Percentiles rank a stretch among this genome's conserved stretches.
These are phyloP conservation scores for Eptatretus atami DNA, from an alignment of 2,797 vertebrate species.

Conservation along the genomic window DNA sequence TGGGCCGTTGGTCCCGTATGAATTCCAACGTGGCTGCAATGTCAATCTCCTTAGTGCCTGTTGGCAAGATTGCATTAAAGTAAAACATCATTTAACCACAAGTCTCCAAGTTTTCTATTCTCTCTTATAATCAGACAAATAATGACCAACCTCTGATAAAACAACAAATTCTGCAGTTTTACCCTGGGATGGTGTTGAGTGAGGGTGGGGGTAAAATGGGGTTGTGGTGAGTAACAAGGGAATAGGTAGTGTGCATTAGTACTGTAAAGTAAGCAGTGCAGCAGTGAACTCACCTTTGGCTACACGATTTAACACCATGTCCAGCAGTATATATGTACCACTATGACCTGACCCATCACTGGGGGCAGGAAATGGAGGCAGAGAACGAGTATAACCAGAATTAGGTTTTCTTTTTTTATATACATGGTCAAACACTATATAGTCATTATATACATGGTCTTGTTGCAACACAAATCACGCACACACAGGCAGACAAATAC, in stretches of 20 bases:
- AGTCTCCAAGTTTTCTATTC: not conserved
- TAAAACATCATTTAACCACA: not conserved
- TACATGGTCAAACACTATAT: too few relatives aligned
- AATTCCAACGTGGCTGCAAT: constrained; percentile 81
- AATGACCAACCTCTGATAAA: too few relatives aligned
- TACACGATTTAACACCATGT: constrained; percentile 57
- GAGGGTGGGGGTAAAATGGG: not conserved
- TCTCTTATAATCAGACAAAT: too few relatives aligned
- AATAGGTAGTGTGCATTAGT: not conserved
- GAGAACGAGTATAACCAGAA: not conserved
- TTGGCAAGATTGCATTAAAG: not conserved
- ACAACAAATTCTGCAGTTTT: not conserved
- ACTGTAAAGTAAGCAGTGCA: not conserved
- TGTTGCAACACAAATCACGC: too few relatives aligned
- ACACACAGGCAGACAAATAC: too few relatives aligned
- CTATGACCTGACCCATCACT: constrained; percentile 59
- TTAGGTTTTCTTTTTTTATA: too few relatives aligned
- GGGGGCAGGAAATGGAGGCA: constrained; percentile 6
- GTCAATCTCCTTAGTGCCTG: constrained; percentile 90
- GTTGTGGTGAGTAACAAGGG: not conserved
- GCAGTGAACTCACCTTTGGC: not conserved
- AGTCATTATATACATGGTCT: too few relatives aligned
- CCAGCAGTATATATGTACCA: constrained; percentile 65
- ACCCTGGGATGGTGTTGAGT: not conserved
- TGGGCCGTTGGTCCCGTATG: constrained; percentile 62